Evolutionary conservation across 2,797 vertebrate genomes (phyloP).

Genomic region (Falco novaeseelandiae): DNA sequence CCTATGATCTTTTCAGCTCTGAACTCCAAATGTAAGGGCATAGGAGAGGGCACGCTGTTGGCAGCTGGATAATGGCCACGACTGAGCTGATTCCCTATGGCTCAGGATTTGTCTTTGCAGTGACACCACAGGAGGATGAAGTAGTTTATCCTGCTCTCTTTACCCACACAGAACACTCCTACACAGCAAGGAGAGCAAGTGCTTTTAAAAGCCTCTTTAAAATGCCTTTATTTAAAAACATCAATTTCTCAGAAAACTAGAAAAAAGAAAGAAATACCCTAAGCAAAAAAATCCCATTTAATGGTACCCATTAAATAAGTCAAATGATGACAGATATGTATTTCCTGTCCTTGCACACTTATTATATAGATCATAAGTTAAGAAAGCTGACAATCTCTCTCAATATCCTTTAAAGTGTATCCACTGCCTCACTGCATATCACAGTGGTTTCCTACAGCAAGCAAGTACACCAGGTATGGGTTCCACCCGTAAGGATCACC

Average conservation of each 20-base stretch:
- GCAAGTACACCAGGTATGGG: neutral
- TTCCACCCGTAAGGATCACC: neutral
- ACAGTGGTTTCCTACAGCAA: accelerated
- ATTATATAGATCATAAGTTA: neutral
- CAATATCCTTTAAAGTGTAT: neutral
- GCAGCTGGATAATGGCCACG: neutral
- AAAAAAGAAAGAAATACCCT: neutral
- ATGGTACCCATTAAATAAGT: neutral
- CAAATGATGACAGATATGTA: neutral
- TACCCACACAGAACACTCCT: neutral
- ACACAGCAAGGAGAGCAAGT: neutral
- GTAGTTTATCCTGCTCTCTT: neutral
- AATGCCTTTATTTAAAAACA: neutral
- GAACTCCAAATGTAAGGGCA: neutral
- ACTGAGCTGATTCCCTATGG: neutral
- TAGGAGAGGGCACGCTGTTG: neutral
- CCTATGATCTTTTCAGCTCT: neutral
- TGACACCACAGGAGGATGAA: neutral
- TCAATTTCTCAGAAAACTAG: neutral
- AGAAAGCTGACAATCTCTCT: neutral
- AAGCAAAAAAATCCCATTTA: neutral
- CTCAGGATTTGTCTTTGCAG: neutral
- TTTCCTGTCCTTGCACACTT: neutral
- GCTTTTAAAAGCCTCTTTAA: neutral
- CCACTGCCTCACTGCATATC: neutral